Evolutionary conservation across 2,797 vertebrate species (phyloP).

Genomic region (Falco peregrinus): DNA sequence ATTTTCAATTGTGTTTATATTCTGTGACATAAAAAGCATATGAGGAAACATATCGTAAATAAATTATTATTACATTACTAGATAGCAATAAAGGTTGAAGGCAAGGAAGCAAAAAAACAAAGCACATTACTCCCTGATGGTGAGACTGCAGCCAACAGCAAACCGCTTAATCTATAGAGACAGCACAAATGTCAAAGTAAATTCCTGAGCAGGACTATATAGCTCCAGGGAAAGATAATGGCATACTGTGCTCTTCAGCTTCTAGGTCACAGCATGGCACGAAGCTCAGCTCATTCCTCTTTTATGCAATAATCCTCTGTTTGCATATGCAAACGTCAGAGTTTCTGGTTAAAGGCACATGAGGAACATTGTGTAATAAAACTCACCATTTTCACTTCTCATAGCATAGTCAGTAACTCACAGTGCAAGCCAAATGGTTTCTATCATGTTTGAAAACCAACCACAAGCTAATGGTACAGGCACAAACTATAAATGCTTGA

Average conservation of each 20-base stretch:
- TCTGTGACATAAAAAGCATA: not conserved
- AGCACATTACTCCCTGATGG: slow-evolving; percentile 1
- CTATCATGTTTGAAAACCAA: not conserved
- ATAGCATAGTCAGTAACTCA: not conserved
- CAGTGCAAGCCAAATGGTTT: not conserved
- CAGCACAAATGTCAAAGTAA: slow-evolving; percentile 47
- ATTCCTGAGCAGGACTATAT: not conserved
- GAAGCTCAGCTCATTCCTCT: not conserved
- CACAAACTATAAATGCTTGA: not conserved
- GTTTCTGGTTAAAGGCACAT: not conserved
- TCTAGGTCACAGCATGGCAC: slow-evolving; percentile 30
- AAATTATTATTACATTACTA: slow-evolving; percentile 31
- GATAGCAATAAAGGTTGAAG: slow-evolving; percentile 14
- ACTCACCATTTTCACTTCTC: not conserved
- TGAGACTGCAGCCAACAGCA: slow-evolving; percentile 3
- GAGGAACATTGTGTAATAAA: not conserved
- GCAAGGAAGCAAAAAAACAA: not conserved
- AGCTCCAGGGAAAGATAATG: slow-evolving; percentile 29
- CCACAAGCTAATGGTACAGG: not conserved
- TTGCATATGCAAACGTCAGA: not conserved
- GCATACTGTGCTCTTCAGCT: slow-evolving; percentile 5
- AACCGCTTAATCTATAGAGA: slow-evolving; percentile 48
- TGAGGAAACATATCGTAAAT: slow-evolving; percentile 16
- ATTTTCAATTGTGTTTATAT: slow-evolving; percentile 23
- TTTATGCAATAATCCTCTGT: not conserved